A percentile compares a stretch with the other conserved stretches of the same genome.
Evolutionary conservation across 1,140 invertebrate genomes (phyloP).

Genomic region (Polypedilum vanderplanki): DNA sequence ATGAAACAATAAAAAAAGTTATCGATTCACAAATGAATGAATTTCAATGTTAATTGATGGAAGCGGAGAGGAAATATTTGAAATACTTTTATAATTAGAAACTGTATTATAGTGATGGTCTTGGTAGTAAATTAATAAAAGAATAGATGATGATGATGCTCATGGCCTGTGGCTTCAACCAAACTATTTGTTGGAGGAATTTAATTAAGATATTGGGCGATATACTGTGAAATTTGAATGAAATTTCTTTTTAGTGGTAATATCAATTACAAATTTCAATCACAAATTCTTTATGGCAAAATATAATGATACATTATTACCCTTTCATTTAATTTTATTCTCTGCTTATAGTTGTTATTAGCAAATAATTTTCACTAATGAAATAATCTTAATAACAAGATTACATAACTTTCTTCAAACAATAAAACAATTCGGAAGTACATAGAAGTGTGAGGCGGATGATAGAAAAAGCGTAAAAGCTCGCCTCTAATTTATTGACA

Average conservation of each 20-base stretch:
- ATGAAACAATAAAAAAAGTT: too few species aligned
- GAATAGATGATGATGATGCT: too few species aligned
- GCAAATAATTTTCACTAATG: slow-evolving; percentile 7
- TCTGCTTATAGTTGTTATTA: neutral
- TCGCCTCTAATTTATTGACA: neutral
- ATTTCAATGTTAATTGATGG: neutral
- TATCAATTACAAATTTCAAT: too few species aligned
- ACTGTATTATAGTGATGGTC: too few species aligned
- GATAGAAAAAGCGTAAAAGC: neutral
- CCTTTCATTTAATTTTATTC: neutral
- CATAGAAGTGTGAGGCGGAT: neutral
- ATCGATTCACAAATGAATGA: neutral
- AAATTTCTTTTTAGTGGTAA: too few species aligned
- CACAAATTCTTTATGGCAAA: neutral
- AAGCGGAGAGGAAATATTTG: neutral
- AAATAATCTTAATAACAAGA: neutral
- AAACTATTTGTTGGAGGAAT: too few species aligned
- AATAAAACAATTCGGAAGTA: neutral
- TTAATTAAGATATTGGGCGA: too few species aligned
- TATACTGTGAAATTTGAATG: too few species aligned
- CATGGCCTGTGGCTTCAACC: too few species aligned
- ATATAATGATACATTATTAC: neutral
- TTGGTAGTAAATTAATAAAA: too few species aligned
- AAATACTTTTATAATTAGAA: neutral
- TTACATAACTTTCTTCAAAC: neutral